Conservation (phyloP, 1,140 invertebrate genomes). For the Drosophila lacertosa region DNA sequence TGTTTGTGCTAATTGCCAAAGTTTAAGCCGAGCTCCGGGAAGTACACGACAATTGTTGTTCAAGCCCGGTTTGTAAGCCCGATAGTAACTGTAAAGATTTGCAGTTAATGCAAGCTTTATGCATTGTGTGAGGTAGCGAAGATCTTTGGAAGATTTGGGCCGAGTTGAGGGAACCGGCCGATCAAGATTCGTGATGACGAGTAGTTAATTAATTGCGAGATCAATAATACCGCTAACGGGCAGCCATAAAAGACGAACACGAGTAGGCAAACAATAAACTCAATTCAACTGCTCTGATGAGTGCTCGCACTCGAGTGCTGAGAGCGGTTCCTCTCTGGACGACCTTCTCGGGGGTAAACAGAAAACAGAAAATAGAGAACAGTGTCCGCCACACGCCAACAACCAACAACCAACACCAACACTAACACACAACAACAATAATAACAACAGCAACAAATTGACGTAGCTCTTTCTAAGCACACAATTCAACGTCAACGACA, state of each 20-base stretch:
- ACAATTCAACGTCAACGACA: constrained; percentile 15
- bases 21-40: not conserved
- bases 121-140: not conserved
- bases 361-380: no score
- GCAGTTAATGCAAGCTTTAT: constrained; percentile 6
- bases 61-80: constrained; percentile 7
- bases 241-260: constrained; percentile 21
- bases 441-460: constrained; percentile 19
- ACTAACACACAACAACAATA: not conserved
- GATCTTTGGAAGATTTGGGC: not conserved
- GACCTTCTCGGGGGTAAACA: constrained; percentile 34
- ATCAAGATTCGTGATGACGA: constrained; percentile 27
- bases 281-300: constrained; percentile 11
- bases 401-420: constrained; percentile 12
- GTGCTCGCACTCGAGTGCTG: not conserved
- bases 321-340: not conserved
- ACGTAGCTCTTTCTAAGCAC: constrained; percentile 48
- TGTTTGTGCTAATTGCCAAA: no score
- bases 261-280: constrained; percentile 28
- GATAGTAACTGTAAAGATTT: constrained; percentile 12
- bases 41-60: not conserved
- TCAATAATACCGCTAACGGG: constrained; percentile 29
- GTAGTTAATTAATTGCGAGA: constrained; percentile 24
- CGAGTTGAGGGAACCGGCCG: constrained; percentile 12
- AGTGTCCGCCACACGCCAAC: constrained; percentile 31